Percentiles rank a stretch among this genome's conserved stretches.
Evolutionary conservation across 2,113 vertebrate genomes (phyloP).

Genomic region (Bos indicus): DNA sequence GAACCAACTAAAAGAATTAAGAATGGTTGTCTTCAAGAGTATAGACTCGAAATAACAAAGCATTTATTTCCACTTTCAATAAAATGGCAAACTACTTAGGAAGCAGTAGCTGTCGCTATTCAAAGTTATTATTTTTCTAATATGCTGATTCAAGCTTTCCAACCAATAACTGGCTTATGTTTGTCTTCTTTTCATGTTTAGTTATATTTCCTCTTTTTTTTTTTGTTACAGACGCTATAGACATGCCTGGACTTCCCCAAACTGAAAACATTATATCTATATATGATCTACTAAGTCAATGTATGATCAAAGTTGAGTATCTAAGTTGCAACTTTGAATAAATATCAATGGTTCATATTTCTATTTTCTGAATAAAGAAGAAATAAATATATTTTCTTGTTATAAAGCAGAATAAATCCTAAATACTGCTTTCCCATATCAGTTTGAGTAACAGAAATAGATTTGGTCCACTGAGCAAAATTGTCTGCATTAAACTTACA

Average conservation of each 20-base stretch:
- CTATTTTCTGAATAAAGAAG: conserved; percentile 31
- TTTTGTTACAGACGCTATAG: background rate
- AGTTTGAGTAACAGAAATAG: background rate
- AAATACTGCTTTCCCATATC: background rate
- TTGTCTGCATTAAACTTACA: background rate
- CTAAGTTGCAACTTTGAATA: background rate
- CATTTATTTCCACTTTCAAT: background rate
- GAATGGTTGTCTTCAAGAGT: background rate
- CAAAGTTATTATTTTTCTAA: background rate
- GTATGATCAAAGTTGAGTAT: background rate
- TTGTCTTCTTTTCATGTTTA: background rate
- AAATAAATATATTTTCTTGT: conserved; percentile 4
- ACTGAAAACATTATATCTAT: background rate
- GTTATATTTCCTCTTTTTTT: background rate
- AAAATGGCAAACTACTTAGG: background rate
- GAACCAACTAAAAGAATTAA: background rate
- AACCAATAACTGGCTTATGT: background rate
- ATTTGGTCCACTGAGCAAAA: background rate
- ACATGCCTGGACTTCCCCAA: background rate
- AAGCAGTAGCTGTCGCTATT: background rate
- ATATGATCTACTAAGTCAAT: background rate
- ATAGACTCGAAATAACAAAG: background rate
- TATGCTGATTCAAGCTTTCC: background rate
- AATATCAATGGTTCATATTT: background rate
- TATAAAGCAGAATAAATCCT: background rate